Percentiles rank a stretch among this genome's conserved stretches.
Evolutionary conservation across 2,113 vertebrate species (phyloP).

Genomic region (Cygnus atratus): DNA sequence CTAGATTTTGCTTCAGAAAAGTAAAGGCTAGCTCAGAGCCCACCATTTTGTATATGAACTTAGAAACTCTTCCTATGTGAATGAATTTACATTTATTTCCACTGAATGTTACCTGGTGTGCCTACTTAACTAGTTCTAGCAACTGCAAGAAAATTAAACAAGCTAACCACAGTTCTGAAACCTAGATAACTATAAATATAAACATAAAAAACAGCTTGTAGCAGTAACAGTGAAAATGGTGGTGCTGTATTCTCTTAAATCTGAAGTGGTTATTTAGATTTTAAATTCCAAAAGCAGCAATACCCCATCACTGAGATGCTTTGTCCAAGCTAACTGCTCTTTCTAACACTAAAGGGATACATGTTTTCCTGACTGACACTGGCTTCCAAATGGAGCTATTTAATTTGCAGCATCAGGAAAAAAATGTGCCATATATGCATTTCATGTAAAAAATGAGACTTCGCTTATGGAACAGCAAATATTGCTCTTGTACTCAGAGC

Average conservation of each 20-base stretch:
- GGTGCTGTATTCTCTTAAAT: background rate
- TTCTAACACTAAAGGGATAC: background rate
- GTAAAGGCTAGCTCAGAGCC: background rate
- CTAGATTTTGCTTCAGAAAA: background rate
- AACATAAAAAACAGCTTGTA: background rate
- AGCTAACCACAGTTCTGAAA: background rate
- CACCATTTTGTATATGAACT: background rate
- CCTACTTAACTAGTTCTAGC: background rate
- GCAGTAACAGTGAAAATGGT: background rate
- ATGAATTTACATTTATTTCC: background rate
- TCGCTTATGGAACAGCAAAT: background rate
- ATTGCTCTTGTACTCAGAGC: background rate
- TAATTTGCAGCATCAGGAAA: background rate
- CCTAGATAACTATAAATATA: background rate
- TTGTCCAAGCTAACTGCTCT: background rate
- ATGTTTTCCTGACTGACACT: background rate
- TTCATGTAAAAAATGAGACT: background rate
- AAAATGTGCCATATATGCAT: background rate
- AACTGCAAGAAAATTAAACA: background rate
- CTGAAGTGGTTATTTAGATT: background rate
- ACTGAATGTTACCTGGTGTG: background rate
- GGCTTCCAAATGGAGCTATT: background rate
- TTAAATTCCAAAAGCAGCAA: background rate
- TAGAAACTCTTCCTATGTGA: background rate
- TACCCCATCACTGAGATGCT: rapidly evolving